phyloP scores from a whole-genome alignment of 2,888 invertebrate genomes.

The Brachycybe producta region DNA sequence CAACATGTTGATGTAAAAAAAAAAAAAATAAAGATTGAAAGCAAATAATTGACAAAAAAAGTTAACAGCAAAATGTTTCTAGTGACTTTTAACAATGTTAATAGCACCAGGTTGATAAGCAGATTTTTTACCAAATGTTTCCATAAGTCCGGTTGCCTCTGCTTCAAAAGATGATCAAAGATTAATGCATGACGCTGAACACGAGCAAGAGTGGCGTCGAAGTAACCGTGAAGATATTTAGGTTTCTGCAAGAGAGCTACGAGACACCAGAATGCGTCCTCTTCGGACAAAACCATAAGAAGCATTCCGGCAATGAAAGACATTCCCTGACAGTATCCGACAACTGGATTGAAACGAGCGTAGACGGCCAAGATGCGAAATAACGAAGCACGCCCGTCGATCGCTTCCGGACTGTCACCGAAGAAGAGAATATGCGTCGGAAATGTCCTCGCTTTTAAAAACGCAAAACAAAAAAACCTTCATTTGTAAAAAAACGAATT shows the following conservation, averaged over 20 bases:
- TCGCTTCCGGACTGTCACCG: conserved; percentile 12
- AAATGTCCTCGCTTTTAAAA: conserved; percentile 18
- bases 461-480: no score
- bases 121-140: conserved; percentile 15
- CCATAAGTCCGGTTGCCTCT: conserved; percentile 15
- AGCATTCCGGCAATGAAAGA: conserved; percentile 19
- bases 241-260: conserved; percentile 17
- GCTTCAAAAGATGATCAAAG: conserved; percentile 15
- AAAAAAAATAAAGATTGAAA: no score
- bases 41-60: neutral
- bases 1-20: no score
- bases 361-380: conserved; percentile 19
- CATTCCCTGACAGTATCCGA: conserved; percentile 20
- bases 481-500: no score
- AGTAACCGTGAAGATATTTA: conserved; percentile 18
- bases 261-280: conserved; percentile 19
- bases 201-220: conserved; percentile 12
- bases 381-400: conserved; percentile 16
- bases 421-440: conserved; percentile 16
- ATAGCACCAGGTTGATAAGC: no score
- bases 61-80: no score
- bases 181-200: conserved; percentile 15
- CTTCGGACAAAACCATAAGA: conserved; percentile 13
- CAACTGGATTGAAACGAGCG: conserved; percentile 7
- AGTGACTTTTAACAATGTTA: neutral